phyloP scores from a whole-genome alignment of 1,140 invertebrate genomes.

The Neelides sp. region DNA sequence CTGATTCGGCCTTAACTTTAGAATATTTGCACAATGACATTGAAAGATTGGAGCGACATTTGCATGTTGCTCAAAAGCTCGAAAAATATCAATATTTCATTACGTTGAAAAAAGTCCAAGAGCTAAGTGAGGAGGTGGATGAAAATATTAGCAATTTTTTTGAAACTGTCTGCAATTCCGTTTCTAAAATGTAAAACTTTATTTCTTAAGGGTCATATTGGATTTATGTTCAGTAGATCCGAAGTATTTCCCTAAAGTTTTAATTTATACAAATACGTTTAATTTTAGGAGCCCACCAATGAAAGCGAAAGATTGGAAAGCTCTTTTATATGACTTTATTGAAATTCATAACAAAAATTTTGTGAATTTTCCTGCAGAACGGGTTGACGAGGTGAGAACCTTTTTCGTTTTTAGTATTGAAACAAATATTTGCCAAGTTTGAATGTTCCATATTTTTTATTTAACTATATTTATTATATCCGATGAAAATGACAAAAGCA shows the following conservation, averaged over 20 bases:
- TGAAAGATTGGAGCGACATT: slow-evolving; percentile 40
- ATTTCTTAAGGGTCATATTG: background rate
- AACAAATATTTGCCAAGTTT: no score
- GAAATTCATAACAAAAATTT: slow-evolving; percentile 26
- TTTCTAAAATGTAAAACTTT: slow-evolving; percentile 15
- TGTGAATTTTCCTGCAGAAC: slow-evolving; percentile 14
- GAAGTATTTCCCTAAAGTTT: background rate
- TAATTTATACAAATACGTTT: background rate
- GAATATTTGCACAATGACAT: slow-evolving; percentile 37
- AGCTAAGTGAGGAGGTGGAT: slow-evolving; percentile 8
- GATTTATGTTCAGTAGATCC: background rate
- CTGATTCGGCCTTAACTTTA: slow-evolving; percentile 1
- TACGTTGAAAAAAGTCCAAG: slow-evolving; percentile 32
- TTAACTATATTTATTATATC: no score
- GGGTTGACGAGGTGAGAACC: slow-evolving; percentile 26
- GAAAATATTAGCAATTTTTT: slow-evolving; percentile 8
- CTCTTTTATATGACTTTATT: slow-evolving; percentile 23
- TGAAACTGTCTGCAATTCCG: slow-evolving; percentile 10
- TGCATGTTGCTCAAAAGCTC: slow-evolving; percentile 41
- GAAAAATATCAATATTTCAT: slow-evolving; percentile 40
- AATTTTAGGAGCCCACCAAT: slow-evolving; percentile 19
- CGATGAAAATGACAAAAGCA: no score
- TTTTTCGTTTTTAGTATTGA: no score
- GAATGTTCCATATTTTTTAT: no score
- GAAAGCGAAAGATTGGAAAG: slow-evolving; percentile 28